phyloP scores from a whole-genome alignment of 53 echinoderm and acorn worm species.

The Temnopleurus reevesii region DNA sequence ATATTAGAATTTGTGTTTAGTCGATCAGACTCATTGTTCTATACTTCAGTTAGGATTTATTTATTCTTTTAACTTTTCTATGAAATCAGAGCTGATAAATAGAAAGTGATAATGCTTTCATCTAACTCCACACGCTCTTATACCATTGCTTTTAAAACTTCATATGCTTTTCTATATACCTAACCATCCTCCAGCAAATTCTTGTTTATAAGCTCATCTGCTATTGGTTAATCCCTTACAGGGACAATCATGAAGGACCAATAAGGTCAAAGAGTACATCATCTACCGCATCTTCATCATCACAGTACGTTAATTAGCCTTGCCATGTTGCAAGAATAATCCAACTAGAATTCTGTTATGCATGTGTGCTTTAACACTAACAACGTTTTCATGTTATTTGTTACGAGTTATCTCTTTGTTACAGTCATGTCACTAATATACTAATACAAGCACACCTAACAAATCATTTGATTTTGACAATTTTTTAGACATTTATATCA shows the following conservation, averaged over 20 bases:
- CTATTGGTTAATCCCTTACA: conserved; percentile 58
- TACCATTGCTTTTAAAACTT: neutral
- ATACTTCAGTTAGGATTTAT: neutral
- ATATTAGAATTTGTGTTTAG: neutral
- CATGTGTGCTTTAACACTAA: conserved; percentile 17
- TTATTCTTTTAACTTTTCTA: neutral
- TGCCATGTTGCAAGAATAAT: neutral
- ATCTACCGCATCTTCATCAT: conserved; percentile 56
- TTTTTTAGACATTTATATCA: too few relatives aligned
- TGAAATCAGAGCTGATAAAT: neutral
- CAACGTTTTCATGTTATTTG: neutral
- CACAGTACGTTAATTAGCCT: conserved; percentile 45
- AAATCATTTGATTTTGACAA: too few relatives aligned
- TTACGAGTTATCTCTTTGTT: too few relatives aligned
- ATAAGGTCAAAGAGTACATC: conserved; percentile 54
- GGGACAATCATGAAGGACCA: conserved; percentile 61
- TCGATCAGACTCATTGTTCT: neutral
- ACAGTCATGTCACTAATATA: neutral
- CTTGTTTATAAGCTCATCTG: conserved; percentile 34
- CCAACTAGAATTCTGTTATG: conserved; percentile 11
- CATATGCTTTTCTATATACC: conserved; percentile 22
- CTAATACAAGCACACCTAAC: too few relatives aligned
- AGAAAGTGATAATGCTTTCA: neutral
- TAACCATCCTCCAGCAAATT: neutral
- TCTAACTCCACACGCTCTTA: neutral